Percentiles rank a stretch among this genome's conserved stretches.
phyloP scores from a whole-genome alignment of 2,113 vertebrate genomes.

The Apodemus speciosus region DNA sequence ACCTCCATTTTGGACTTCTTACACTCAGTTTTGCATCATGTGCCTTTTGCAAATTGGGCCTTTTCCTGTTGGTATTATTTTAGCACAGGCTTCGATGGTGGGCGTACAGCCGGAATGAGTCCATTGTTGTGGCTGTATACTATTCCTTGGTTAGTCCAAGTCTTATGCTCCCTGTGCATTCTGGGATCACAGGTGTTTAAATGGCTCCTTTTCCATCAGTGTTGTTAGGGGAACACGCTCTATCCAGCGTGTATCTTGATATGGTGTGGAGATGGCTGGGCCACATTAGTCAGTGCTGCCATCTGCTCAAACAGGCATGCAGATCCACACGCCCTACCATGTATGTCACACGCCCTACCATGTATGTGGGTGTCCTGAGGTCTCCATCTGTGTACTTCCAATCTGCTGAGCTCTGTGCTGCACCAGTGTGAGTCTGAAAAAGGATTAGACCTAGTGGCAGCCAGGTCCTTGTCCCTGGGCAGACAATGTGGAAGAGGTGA shows the following conservation, averaged over 20 bases:
- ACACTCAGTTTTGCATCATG: neutral
- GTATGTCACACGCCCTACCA: neutral
- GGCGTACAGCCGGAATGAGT: accelerated
- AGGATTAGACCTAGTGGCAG: too few relatives aligned
- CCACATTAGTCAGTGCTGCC: neutral
- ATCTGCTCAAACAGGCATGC: neutral
- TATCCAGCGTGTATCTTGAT: neutral
- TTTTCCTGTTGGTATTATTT: neutral
- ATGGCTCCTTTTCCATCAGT: neutral
- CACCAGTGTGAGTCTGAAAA: neutral
- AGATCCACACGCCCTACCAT: neutral
- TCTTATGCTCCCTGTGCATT: neutral
- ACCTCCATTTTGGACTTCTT: neutral
- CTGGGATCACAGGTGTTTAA: neutral
- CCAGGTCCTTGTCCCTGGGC: neutral
- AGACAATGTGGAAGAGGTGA: neutral
- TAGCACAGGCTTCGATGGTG: accelerated
- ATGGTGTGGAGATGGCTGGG: neutral
- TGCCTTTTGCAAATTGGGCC: neutral
- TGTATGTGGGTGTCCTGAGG: neutral
- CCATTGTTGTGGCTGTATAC: neutral
- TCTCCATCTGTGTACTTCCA: neutral
- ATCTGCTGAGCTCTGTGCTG: too few relatives aligned
- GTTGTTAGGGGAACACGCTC: neutral
- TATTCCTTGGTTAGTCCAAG: accelerated